phyloP scores from a whole-genome alignment of 2,888 invertebrate species.

The Platynereis dumerilii region DNA sequence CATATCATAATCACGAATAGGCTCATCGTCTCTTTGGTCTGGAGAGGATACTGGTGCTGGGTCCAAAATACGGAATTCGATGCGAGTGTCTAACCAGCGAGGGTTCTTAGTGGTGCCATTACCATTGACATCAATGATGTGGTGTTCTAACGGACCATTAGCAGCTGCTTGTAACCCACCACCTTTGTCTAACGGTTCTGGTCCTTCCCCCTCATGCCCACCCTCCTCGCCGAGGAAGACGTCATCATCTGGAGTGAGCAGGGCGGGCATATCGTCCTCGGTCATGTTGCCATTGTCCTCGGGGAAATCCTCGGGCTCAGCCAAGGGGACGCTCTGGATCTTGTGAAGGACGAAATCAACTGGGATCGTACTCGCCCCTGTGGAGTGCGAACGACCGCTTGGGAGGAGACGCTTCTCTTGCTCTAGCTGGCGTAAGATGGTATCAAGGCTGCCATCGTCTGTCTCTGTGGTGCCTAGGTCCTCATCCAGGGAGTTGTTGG shows the following conservation, averaged over 20 bases:
- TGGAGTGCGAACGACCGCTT: neutral
- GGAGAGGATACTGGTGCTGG: neutral
- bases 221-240: conserved; percentile 14
- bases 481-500: conserved; percentile 13
- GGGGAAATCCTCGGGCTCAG: conserved; percentile 35
- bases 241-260: conserved; percentile 19
- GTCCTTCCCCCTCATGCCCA: neutral
- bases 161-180: conserved; percentile 18
- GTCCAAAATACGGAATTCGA: neutral
- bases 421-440: conserved; percentile 22
- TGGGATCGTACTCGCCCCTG: neutral
- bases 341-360: too few species aligned
- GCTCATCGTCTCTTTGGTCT: conserved; percentile 1
- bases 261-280: conserved; percentile 21
- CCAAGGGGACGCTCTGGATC: conserved; percentile 31
- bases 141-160: conserved; percentile 4
- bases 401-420: conserved; percentile 13
- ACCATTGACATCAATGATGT: conserved; percentile 26
- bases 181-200: neutral
- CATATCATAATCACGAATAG: conserved; percentile 73
- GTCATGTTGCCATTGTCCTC: conserved; percentile 29
- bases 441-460: conserved; percentile 23
- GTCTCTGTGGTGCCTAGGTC: conserved; percentile 15
- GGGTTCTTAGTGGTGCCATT: conserved; percentile 20
- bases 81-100: neutral